Evolutionary conservation across 1,140 invertebrate species (phyloP).

Genomic region (Diprion similis): DNA sequence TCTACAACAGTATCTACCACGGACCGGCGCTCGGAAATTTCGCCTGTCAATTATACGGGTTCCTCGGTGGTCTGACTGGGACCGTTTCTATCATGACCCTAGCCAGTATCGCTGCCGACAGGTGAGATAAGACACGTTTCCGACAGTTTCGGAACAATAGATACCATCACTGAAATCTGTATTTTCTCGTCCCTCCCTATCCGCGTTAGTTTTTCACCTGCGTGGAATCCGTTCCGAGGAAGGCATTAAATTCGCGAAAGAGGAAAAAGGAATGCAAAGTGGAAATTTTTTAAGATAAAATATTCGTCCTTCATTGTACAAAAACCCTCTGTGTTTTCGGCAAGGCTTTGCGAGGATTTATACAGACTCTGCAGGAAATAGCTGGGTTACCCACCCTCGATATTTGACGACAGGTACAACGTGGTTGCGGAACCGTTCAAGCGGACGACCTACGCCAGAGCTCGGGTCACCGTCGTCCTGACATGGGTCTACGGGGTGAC

Average conservation of each 20-base stretch:
- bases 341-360: too few species aligned
- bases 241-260: too few species aligned
- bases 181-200: too few species aligned
- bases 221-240: too few species aligned
- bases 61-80: slow-evolving; percentile 75
- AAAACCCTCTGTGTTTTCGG: too few species aligned
- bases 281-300: too few species aligned
- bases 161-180: too few species aligned
- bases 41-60: slow-evolving; percentile 77
- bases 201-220: too few species aligned
- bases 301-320: too few species aligned
- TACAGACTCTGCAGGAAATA: too few species aligned
- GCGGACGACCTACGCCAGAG: slow-evolving; percentile 66
- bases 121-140: slow-evolving; percentile 48
- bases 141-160: background rate
- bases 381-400: too few species aligned
- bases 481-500: slow-evolving; percentile 76
- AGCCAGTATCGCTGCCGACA: slow-evolving; percentile 73
- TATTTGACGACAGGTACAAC: background rate
- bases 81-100: slow-evolving; percentile 75
- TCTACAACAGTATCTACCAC: slow-evolving; percentile 73
- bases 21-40: slow-evolving; percentile 73
- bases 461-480: slow-evolving; percentile 68
- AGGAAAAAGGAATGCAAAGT: too few species aligned
- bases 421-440: slow-evolving; percentile 59